Percentiles rank a stretch among this genome's conserved stretches.
Evolutionary conservation across 2,888 invertebrate species (phyloP).

Genomic region (Chloroclystis v-ata): DNA sequence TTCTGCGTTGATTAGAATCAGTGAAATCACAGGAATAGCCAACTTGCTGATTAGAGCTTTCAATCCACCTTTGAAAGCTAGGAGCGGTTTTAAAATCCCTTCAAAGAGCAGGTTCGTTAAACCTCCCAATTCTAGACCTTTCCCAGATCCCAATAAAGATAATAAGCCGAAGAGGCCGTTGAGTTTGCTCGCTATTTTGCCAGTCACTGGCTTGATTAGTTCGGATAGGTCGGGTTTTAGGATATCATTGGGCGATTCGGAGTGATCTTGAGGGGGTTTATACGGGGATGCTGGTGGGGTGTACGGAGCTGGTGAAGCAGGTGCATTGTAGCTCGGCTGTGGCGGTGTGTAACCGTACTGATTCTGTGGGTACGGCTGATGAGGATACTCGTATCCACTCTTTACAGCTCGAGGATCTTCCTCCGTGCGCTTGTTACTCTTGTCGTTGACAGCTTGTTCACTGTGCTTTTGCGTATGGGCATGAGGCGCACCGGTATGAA

Average conservation of each 20-base stretch:
- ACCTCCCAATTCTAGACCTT: conserved; percentile 48
- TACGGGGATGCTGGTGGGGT: conserved; percentile 21
- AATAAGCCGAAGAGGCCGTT: conserved; percentile 55
- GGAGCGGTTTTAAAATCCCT: conserved; percentile 59
- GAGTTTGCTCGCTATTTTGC: conserved; percentile 52
- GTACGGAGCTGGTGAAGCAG: conserved; percentile 13
- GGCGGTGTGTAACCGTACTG: conserved; percentile 27
- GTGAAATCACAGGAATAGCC: conserved; percentile 59
- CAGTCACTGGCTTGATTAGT: conserved; percentile 48
- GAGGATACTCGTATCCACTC: conserved; percentile 23
- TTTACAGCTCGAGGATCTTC: conserved; percentile 25
- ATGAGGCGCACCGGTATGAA: conserved; percentile 15
- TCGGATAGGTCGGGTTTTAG: conserved; percentile 42
- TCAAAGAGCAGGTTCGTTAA: conserved; percentile 58
- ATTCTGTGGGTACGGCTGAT: conserved; percentile 22
- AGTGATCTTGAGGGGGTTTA: conserved; percentile 22
- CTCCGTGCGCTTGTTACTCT: conserved; percentile 6
- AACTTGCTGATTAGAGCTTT: conserved; percentile 63
- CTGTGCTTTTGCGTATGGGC: conserved; percentile 10
- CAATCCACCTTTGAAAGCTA: conserved; percentile 56
- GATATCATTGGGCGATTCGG: conserved; percentile 33
- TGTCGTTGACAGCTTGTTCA: conserved; percentile 10
- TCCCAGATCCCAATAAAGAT: conserved; percentile 48
- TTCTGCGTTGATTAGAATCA: conserved; percentile 64
- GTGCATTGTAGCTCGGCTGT: conserved; percentile 12